A percentile compares a stretch with the other conserved stretches of the same genome.
Evolutionary conservation across 2,888 invertebrate genomes (phyloP).

Genomic region (Himalopsyche tibetana): DNA sequence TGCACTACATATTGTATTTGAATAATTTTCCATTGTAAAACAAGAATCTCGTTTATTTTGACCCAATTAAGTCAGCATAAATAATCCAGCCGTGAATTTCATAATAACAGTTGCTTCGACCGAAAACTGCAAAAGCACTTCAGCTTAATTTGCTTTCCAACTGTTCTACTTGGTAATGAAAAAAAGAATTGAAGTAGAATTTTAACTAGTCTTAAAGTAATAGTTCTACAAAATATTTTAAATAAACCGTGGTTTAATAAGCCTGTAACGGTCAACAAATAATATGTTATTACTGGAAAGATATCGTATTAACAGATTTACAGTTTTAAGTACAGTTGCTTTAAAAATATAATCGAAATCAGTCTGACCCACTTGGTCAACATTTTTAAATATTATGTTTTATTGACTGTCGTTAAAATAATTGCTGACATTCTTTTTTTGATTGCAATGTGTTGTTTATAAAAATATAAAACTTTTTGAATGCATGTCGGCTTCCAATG

Average conservation of each 20-base stretch:
- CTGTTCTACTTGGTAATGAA: neutral
- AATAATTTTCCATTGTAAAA: constrained; percentile 46
- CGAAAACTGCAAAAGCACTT: constrained; percentile 47
- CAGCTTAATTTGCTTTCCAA: neutral
- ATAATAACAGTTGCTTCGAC: constrained; percentile 32
- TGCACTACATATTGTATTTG: constrained; percentile 19
- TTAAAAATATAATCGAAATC: too few species aligned
- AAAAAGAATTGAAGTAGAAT: neutral
- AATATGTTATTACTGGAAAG: neutral
- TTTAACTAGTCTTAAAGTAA: neutral
- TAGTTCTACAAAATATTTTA: too few species aligned
- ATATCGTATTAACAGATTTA: too few species aligned
- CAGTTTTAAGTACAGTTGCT: too few species aligned
- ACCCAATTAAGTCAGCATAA: constrained; percentile 50
- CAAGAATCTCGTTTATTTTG: constrained; percentile 36
- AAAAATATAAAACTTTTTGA: too few species aligned
- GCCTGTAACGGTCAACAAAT: neutral
- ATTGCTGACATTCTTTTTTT: too few species aligned
- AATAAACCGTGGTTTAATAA: neutral
- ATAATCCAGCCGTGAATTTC: constrained; percentile 29
- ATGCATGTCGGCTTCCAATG: too few species aligned
- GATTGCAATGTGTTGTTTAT: too few species aligned
- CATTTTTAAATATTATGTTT: too few species aligned
- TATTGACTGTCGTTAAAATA: too few species aligned
- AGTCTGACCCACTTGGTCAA: too few species aligned